These are phyloP conservation scores for Saturnia japonica DNA, from an alignment of 2,888 invertebrate species.

Conservation along the genomic window DNA sequence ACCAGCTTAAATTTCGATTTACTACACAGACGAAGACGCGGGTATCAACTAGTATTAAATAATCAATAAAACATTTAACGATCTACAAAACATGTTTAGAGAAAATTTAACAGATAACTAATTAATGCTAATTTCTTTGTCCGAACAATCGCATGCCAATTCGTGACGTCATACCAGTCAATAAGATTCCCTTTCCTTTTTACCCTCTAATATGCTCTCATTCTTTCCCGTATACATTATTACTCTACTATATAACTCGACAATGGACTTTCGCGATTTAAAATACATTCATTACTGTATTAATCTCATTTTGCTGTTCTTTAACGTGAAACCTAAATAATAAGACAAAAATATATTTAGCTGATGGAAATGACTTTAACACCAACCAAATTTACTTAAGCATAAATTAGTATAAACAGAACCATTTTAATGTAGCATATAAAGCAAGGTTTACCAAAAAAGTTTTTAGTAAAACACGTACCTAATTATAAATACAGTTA, in stretches of 20 bases:
- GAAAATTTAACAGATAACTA: slow-evolving; percentile 28
- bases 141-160: slow-evolving; percentile 67
- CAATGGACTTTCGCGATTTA: not conserved
- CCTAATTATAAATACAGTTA: not conserved
- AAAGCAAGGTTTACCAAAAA: slow-evolving; percentile 28
- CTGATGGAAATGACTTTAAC: not conserved
- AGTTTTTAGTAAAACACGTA: not conserved
- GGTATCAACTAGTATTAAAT: too few species aligned
- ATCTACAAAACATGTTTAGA: slow-evolving; percentile 23
- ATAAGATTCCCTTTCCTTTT: slow-evolving; percentile 35
- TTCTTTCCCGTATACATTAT: slow-evolving; percentile 40
- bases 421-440: slow-evolving; percentile 1
- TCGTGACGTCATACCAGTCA: slow-evolving; percentile 70
- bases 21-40: not conserved
- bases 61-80: slow-evolving; percentile 9
- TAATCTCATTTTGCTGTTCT: not conserved
- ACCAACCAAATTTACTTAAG: not conserved
- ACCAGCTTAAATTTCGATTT: not conserved
- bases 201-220: slow-evolving; percentile 32
- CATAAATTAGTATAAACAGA: not conserved
- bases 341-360: not conserved
- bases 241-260: slow-evolving; percentile 56
- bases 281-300: not conserved
- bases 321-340: not conserved
- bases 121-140: slow-evolving; percentile 59